phyloP scores from a whole-genome alignment of 2,797 vertebrate genomes.

The Brachyrhaphis roseni region DNA sequence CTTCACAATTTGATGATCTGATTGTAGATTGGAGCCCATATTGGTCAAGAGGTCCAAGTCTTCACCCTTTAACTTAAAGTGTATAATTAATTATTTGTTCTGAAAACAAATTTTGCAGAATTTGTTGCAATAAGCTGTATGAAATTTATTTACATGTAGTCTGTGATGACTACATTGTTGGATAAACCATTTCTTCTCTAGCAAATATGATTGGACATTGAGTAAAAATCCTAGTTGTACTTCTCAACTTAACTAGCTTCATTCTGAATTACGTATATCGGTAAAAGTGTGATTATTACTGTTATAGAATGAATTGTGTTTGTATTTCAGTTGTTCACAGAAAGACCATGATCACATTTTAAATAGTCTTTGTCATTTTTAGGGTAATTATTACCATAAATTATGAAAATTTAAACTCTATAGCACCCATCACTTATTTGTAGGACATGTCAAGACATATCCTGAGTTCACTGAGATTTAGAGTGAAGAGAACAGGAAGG shows the following conservation, averaged over 20 bases:
- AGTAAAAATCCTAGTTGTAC: neutral
- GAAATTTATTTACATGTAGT: neutral
- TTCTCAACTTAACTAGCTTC: neutral
- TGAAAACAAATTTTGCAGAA: neutral
- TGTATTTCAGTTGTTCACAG: neutral
- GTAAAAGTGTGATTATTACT: neutral
- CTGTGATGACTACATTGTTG: neutral
- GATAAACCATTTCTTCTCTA: neutral
- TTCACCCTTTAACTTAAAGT: neutral
- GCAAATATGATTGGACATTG: neutral
- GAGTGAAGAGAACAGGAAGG: neutral
- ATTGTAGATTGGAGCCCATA: neutral
- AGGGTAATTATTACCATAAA: neutral
- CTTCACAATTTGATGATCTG: neutral
- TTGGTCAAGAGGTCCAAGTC: neutral
- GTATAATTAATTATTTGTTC: neutral
- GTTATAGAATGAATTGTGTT: neutral
- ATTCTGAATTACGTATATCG: neutral
- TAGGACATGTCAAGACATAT: neutral
- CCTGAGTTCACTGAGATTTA: neutral
- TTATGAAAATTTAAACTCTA: neutral
- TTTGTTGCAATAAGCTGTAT: neutral
- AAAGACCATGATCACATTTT: neutral
- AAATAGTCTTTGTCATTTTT: neutral
- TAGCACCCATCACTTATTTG: neutral